Conservation (phyloP, 2,113 vertebrate species). For the Gymnorhina tibicen region DNA sequence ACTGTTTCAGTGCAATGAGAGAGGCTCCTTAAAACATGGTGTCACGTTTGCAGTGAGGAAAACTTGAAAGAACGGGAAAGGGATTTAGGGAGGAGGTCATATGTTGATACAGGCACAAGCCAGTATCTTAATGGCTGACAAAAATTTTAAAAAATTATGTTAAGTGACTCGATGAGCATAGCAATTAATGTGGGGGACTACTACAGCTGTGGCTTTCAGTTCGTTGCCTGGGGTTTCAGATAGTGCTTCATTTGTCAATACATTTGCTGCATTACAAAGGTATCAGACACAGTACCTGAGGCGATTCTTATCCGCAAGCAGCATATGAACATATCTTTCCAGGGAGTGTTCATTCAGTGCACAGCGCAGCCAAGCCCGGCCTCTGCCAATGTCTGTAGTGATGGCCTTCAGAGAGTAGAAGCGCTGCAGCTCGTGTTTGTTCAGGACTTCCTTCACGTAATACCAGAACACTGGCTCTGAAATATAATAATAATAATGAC, state of each 20-base stretch:
- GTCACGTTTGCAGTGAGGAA: neutral
- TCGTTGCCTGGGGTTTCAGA: neutral
- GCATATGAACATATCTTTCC: constrained; percentile 90
- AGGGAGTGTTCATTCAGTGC: constrained; percentile 95
- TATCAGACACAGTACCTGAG: constrained; percentile 76
- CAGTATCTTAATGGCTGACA: neutral
- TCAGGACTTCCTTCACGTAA: constrained; percentile 93
- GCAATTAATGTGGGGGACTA: neutral
- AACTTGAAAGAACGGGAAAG: neutral
- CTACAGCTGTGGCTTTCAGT: neutral
- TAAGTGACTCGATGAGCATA: neutral
- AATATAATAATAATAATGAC: neutral
- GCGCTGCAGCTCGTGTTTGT: constrained; percentile 91
- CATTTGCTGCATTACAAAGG: neutral
- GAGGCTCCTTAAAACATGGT: neutral
- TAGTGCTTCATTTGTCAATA: neutral
- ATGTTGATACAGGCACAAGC: neutral
- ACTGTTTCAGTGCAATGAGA: neutral
- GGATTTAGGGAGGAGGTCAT: neutral
- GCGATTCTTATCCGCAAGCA: constrained; percentile 85
- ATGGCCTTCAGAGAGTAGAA: constrained; percentile 90
- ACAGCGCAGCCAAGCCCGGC: constrained; percentile 95
- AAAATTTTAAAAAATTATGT: neutral
- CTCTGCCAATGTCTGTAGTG: constrained; percentile 84
- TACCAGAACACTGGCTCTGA: constrained; percentile 94